Evolutionary conservation across 2,797 vertebrate species (phyloP).

Genomic region (Ibycter americanus): DNA sequence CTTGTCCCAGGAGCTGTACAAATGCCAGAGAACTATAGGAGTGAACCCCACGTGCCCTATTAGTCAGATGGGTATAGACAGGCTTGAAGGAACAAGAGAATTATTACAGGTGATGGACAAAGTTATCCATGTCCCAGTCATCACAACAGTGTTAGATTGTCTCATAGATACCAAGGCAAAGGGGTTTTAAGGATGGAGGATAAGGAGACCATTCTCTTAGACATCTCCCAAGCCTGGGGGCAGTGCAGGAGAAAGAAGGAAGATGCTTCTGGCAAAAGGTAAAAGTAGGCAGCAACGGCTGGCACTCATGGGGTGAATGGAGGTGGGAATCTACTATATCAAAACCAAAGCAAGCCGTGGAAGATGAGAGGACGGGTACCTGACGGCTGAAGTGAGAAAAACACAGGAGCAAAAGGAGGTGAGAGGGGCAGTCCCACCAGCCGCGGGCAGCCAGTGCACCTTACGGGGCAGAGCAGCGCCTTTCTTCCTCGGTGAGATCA

Average conservation of each 20-base stretch:
- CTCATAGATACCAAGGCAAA: neutral
- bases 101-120: neutral
- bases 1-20: neutral
- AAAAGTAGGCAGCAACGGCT: neutral
- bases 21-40: neutral
- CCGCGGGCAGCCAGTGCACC: neutral
- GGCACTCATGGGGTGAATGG: neutral
- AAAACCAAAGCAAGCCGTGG: neutral
- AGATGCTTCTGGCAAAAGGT: neutral
- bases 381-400: neutral
- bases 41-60: neutral
- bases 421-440: neutral
- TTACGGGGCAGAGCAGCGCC: neutral
- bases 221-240: neutral
- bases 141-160: neutral
- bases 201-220: neutral
- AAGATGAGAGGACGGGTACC: neutral
- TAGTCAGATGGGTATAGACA: neutral
- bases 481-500: neutral
- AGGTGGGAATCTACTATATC: neutral
- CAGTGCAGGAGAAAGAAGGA: neutral
- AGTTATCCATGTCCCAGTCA: neutral
- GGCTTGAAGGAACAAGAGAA: neutral
- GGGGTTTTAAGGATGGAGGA: neutral
- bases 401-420: neutral